A percentile compares a stretch with the other conserved stretches of the same genome.
These are phyloP conservation scores for Ascidia mentula DNA, from an alignment of 23 tunicate species.

Conservation along the genomic window DNA sequence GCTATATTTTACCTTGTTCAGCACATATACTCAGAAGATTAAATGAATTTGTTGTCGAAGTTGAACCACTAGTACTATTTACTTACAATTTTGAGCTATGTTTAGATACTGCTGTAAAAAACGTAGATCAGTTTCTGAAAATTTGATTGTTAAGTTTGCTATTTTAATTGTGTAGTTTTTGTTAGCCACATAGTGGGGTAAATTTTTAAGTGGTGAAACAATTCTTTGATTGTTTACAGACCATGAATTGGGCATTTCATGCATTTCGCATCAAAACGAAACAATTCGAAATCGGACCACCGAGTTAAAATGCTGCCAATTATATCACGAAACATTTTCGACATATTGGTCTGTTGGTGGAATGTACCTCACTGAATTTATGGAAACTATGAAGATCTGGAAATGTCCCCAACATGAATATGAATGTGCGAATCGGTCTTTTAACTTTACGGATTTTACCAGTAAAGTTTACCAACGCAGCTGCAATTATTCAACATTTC, in stretches of 20 bases:
- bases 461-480: not conserved
- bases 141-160: too few relatives aligned
- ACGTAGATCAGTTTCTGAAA: too few relatives aligned
- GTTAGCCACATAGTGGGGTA: too few relatives aligned
- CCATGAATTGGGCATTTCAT: not conserved
- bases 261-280: not conserved
- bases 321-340: slow-evolving; percentile 4
- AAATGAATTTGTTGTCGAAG: too few relatives aligned
- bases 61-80: too few relatives aligned
- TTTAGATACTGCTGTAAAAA: too few relatives aligned
- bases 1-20: too few relatives aligned
- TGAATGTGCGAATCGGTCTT: slow-evolving; percentile 2
- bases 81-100: too few relatives aligned
- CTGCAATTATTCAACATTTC: not conserved
- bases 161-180: too few relatives aligned
- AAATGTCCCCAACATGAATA: slow-evolving; percentile 6
- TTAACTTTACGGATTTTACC: slow-evolving; percentile 3
- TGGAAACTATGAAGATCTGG: slow-evolving; percentile 11
- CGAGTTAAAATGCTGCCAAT: not conserved
- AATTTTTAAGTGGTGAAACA: too few relatives aligned
- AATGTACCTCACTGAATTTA: slow-evolving; percentile 1
- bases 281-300: not conserved
- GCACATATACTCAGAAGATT: too few relatives aligned
- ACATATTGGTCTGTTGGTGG: slow-evolving; percentile 11
- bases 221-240: not conserved